These are phyloP conservation scores for Micronisus gabar DNA, from an alignment of 2,113 vertebrate genomes.

Conservation along the genomic window DNA sequence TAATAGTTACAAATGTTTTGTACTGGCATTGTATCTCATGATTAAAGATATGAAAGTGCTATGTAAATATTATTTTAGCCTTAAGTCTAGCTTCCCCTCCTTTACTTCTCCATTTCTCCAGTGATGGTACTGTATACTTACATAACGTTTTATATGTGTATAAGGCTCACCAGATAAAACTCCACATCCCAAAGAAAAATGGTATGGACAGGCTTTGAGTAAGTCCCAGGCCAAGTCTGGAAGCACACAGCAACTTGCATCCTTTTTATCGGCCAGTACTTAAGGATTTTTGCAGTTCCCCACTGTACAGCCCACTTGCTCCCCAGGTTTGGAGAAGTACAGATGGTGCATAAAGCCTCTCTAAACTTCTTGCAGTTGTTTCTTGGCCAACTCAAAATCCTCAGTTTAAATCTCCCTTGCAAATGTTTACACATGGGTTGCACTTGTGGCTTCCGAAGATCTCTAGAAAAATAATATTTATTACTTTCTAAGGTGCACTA, in stretches of 20 bases:
- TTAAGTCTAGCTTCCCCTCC: neutral
- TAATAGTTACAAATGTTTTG: neutral
- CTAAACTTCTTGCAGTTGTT: neutral
- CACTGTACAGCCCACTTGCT: neutral
- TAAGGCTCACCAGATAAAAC: neutral
- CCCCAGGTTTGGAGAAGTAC: neutral
- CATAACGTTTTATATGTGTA: neutral
- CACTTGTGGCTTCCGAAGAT: slow-evolving; percentile 41
- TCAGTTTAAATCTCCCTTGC: slow-evolving; percentile 14
- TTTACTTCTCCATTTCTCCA: neutral
- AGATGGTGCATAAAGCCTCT: neutral
- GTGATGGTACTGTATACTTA: neutral
- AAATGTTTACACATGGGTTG: slow-evolving; percentile 14
- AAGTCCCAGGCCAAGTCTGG: neutral
- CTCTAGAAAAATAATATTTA: slow-evolving; percentile 41
- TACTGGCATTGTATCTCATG: neutral
- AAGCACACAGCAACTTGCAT: neutral
- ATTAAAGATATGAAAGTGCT: neutral
- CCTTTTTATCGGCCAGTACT: neutral
- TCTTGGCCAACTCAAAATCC: slow-evolving; percentile 15
- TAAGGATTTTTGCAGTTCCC: neutral
- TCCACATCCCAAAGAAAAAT: neutral
- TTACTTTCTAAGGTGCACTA: slow-evolving; percentile 22
- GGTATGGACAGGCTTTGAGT: neutral
- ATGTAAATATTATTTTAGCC: neutral